phyloP scores from a whole-genome alignment of 2,888 invertebrate species.

The Agrypnus murinus region DNA sequence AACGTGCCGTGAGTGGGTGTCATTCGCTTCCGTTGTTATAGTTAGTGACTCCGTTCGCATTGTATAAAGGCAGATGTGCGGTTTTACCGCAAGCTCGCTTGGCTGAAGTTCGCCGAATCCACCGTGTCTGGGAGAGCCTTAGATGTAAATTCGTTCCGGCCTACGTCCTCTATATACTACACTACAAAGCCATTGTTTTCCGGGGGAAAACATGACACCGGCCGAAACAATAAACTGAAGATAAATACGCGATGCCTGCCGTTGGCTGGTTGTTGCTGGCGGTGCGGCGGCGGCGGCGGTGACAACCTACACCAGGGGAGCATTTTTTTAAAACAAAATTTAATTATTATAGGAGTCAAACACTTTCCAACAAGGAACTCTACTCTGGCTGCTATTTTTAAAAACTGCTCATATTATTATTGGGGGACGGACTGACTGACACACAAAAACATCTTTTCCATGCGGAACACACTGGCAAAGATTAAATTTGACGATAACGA shows the following conservation, averaged over 20 bases:
- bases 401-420: neutral
- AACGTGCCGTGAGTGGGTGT: conserved; percentile 45
- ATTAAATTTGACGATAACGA: too few relatives aligned
- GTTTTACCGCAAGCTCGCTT: conserved; percentile 44
- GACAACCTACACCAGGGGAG: conserved; percentile 29
- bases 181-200: conserved; percentile 47
- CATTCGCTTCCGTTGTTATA: conserved; percentile 45
- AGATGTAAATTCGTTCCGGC: conserved; percentile 49
- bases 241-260: conserved; percentile 34
- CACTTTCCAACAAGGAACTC: conserved; percentile 9
- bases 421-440: too few relatives aligned
- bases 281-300: too few relatives aligned
- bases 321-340: conserved; percentile 31
- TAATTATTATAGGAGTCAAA: conserved; percentile 29
- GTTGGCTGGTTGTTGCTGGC: too few relatives aligned
- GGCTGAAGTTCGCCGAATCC: conserved; percentile 36
- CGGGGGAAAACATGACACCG: conserved; percentile 38
- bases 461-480: too few relatives aligned
- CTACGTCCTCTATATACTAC: too few relatives aligned
- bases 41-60: conserved; percentile 41
- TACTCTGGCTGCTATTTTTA: too few relatives aligned
- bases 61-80: conserved; percentile 45
- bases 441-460: too few relatives aligned
- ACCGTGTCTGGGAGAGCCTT: conserved; percentile 38
- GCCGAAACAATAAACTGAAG: conserved; percentile 42